phyloP scores from a whole-genome alignment of 2,888 invertebrate species.

The Brachyptera risi region DNA sequence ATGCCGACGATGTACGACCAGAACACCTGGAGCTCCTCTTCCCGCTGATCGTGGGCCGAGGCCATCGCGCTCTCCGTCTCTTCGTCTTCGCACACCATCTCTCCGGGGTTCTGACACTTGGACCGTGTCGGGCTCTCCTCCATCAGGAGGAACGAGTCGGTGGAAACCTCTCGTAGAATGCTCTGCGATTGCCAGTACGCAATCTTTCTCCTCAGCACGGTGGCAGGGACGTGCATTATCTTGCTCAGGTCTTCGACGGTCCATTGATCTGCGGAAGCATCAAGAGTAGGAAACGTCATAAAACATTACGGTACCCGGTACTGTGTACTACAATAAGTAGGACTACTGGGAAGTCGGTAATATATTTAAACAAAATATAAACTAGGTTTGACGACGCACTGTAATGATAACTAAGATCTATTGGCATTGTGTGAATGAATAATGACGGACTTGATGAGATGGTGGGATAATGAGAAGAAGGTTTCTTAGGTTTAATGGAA shows the following conservation, averaged over 20 bases:
- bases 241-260: constrained; percentile 79
- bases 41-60: constrained; percentile 88
- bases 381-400: too few relatives aligned
- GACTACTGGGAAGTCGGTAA: too few relatives aligned
- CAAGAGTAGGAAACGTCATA: too few relatives aligned
- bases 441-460: too few relatives aligned
- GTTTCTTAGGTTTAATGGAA: too few relatives aligned
- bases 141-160: constrained; percentile 69
- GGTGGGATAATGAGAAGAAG: too few relatives aligned
- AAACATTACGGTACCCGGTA: too few relatives aligned
- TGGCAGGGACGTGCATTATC: constrained; percentile 81
- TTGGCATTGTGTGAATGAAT: too few relatives aligned
- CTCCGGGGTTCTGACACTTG: constrained; percentile 53
- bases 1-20: constrained; percentile 98
- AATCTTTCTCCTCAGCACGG: constrained; percentile 79
- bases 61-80: constrained; percentile 93
- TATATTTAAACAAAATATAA: too few relatives aligned
- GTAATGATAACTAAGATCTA: too few relatives aligned
- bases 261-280: constrained; percentile 72
- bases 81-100: constrained; percentile 77
- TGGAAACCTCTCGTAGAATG: constrained; percentile 67
- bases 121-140: constrained; percentile 59
- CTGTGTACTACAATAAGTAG: too few relatives aligned
- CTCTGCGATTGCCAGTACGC: constrained; percentile 82
- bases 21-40: constrained; percentile 83